phyloP scores from a whole-genome alignment of 2,888 invertebrate species.

The Dasysyrphus albostriatus region DNA sequence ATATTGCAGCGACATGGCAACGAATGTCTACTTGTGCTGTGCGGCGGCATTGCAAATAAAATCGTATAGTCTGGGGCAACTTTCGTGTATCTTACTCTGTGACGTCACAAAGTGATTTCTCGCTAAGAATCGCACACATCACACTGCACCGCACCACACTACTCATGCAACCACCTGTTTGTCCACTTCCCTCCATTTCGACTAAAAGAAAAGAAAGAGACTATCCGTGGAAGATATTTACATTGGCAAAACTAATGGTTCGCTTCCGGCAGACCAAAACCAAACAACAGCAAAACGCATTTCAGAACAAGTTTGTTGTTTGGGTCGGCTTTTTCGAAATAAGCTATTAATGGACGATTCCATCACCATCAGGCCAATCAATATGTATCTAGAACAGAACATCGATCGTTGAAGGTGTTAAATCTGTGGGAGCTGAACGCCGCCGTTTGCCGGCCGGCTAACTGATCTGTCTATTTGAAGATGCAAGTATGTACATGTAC shows the following conservation, averaged over 20 bases:
- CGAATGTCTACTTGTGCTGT: background rate
- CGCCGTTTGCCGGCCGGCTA: conserved; percentile 30
- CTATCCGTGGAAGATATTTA: conserved; percentile 35
- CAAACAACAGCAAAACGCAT: conserved; percentile 63
- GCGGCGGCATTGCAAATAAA: background rate
- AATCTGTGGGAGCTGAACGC: conserved; percentile 52
- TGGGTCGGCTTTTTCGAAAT: conserved; percentile 30
- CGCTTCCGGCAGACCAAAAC: conserved; percentile 65
- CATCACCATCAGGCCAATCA: conserved; percentile 59
- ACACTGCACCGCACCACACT: background rate
- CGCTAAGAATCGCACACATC: conserved; percentile 20
- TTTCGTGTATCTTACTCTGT: conserved; percentile 48
- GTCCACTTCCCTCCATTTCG: conserved; percentile 50
- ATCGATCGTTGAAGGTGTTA: conserved; percentile 44
- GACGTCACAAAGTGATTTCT: conserved; percentile 61
- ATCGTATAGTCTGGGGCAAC: conserved; percentile 55
- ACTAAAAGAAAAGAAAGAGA: conserved; percentile 7
- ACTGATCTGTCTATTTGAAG: conserved; percentile 48
- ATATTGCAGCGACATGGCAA: conserved; percentile 13
- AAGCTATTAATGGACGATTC: conserved; percentile 68
- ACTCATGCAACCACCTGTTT: conserved; percentile 57
- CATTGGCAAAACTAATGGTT: conserved; percentile 52
- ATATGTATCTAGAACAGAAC: conserved; percentile 68
- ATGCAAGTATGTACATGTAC: conserved; percentile 15
- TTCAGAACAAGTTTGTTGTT: conserved; percentile 57